These are phyloP conservation scores for Conger conger DNA, from an alignment of 2,113 vertebrate genomes.

Conservation along the genomic window DNA sequence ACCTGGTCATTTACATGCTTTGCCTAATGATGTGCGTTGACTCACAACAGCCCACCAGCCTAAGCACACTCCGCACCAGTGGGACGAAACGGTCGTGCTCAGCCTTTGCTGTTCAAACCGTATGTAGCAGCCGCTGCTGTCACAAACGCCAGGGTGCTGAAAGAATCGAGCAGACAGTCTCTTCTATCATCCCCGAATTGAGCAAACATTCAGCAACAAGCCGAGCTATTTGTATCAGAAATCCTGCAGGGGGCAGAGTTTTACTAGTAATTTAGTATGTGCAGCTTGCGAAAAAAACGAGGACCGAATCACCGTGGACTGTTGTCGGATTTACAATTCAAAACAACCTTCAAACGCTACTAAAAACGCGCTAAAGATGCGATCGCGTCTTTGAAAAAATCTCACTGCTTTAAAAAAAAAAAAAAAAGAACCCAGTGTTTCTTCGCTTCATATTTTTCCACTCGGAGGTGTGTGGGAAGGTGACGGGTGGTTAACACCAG, in stretches of 20 bases:
- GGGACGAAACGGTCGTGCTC: too few relatives aligned
- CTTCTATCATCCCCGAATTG: not conserved
- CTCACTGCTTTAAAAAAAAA: not conserved
- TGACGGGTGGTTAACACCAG: constrained; percentile 7
- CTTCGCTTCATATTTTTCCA: not conserved
- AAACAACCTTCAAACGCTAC: not conserved
- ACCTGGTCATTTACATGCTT: not conserved
- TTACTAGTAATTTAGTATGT: constrained; percentile 35
- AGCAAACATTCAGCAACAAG: not conserved
- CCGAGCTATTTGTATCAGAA: constrained; percentile 27
- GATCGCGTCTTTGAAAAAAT: not conserved
- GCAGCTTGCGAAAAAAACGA: not conserved
- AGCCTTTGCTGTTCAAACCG: too few relatives aligned
- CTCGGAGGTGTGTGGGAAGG: not conserved
- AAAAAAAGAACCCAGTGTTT: not conserved
- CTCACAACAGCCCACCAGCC: not conserved
- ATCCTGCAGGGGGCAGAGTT: constrained; percentile 71
- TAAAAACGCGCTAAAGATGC: not conserved
- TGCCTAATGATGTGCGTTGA: not conserved
- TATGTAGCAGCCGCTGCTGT: not conserved
- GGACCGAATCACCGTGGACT: too few relatives aligned
- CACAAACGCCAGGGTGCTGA: constrained; percentile 11
- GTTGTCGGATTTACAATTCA: not conserved
- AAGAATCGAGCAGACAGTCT: not conserved
- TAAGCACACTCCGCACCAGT: too few relatives aligned